Evolutionary conservation across 2,888 invertebrate species (phyloP).

Genomic region (Hydrotaea cyrtoneurina): DNA sequence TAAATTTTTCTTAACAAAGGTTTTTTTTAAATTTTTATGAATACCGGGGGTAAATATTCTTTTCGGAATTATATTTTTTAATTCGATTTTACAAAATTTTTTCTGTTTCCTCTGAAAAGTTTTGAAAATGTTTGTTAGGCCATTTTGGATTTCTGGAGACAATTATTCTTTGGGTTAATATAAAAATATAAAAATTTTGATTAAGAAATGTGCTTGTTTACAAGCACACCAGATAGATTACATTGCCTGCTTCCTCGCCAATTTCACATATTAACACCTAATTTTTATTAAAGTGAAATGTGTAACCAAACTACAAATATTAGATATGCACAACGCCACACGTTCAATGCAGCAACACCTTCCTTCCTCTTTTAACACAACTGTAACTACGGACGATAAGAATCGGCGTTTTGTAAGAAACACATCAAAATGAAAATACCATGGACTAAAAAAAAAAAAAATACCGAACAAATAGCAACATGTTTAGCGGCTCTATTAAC

Average conservation of each 20-base stretch:
- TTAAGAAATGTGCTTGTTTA: no score
- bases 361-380: conserved; percentile 2
- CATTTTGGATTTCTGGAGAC: no score
- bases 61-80: neutral
- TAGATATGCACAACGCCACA: conserved; percentile 45
- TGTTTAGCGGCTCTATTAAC: neutral
- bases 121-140: no score
- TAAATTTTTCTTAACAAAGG: no score
- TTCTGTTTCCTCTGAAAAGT: no score
- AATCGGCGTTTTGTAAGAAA: conserved; percentile 26
- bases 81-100: neutral
- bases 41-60: no score
- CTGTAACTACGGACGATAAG: conserved; percentile 47
- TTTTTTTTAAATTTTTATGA: no score
- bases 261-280: conserved; percentile 63
- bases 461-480: neutral
- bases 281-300: conserved; percentile 28
- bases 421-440: no score
- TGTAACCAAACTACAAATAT: neutral
- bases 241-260: neutral
- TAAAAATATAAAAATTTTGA: no score
- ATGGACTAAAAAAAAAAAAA: neutral
- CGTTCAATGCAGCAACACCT: neutral
- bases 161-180: neutral
- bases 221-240: no score